phyloP scores from a whole-genome alignment of 1,140 invertebrate genomes.

The Heliothis virescens region DNA sequence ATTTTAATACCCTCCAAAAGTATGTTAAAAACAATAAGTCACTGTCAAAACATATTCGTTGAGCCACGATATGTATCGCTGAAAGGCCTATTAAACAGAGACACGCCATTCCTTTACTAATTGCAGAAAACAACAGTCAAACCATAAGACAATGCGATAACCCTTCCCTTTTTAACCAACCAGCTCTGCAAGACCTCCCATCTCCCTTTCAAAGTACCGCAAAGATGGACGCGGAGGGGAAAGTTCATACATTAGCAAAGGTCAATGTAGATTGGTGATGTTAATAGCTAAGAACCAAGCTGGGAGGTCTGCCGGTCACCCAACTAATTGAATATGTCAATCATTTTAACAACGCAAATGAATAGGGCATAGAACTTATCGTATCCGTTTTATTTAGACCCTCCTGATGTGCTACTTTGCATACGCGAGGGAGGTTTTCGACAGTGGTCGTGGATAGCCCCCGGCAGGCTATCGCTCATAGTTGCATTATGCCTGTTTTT shows the following conservation, averaged over 20 bases:
- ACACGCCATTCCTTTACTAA: slow-evolving; percentile 80
- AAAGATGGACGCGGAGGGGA: slow-evolving; percentile 11
- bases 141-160: slow-evolving; percentile 72
- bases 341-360: slow-evolving; percentile 87
- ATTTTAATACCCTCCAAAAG: not conserved
- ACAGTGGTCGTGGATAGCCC: slow-evolving; percentile 70
- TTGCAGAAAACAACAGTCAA: slow-evolving; percentile 84
- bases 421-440: slow-evolving; percentile 54
- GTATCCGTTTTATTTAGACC: slow-evolving; percentile 70
- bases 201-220: slow-evolving; percentile 28
- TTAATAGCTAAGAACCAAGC: slow-evolving; percentile 77
- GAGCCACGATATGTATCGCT: slow-evolving; percentile 59
- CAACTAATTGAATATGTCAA: slow-evolving; percentile 87
- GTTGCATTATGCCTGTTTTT: slow-evolving; percentile 74
- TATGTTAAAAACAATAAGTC: slow-evolving; percentile 38
- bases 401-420: slow-evolving; percentile 49
- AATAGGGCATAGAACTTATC: slow-evolving; percentile 79
- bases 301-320: slow-evolving; percentile 86
- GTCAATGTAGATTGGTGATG: slow-evolving; percentile 60
- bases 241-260: slow-evolving; percentile 41
- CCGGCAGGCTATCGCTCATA: slow-evolving; percentile 73
- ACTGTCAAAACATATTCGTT: slow-evolving; percentile 51
- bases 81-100: slow-evolving; percentile 80
- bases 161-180: slow-evolving; percentile 64
- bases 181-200: slow-evolving; percentile 60